Percentiles rank a stretch among this genome's conserved stretches.
These are phyloP conservation scores for Cetonia aurata DNA, from an alignment of 2,888 invertebrate genomes.

Conservation along the genomic window DNA sequence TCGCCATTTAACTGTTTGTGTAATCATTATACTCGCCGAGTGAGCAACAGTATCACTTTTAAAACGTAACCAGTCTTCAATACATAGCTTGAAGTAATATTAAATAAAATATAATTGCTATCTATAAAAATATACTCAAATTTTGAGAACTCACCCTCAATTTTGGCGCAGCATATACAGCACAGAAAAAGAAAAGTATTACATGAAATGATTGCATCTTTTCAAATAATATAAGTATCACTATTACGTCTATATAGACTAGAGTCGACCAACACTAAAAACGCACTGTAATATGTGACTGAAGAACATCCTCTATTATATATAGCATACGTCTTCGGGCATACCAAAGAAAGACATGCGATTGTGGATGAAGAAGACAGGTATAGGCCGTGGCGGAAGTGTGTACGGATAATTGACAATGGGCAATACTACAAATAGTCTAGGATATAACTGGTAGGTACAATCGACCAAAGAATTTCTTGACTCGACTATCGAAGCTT, in stretches of 20 bases:
- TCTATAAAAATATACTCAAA: no score
- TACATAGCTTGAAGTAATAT: no score
- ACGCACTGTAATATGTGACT: conserved; percentile 50
- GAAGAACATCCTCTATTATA: conserved; percentile 49
- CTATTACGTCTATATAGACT: conserved; percentile 22
- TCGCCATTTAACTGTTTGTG: no score
- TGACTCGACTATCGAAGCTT: neutral
- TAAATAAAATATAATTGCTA: no score
- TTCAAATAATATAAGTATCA: conserved; percentile 17
- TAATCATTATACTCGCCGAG: no score
- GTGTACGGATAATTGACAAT: conserved; percentile 49
- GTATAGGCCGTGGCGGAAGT: conserved; percentile 49
- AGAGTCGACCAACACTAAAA: conserved; percentile 29
- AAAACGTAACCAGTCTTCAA: no score
- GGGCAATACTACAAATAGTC: conserved; percentile 48
- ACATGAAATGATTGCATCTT: conserved; percentile 57
- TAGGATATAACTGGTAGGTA: conserved; percentile 44
- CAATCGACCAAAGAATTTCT: conserved; percentile 41
- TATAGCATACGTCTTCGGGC: conserved; percentile 50
- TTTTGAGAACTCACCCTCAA: conserved; percentile 59
- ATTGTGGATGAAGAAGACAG: conserved; percentile 47
- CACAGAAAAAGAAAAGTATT: conserved; percentile 58
- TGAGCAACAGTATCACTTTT: no score
- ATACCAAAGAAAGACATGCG: conserved; percentile 49
- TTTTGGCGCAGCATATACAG: conserved; percentile 60